These are phyloP conservation scores for Pseudonaja textilis DNA, from an alignment of 2,113 vertebrate genomes.

Conservation along the genomic window DNA sequence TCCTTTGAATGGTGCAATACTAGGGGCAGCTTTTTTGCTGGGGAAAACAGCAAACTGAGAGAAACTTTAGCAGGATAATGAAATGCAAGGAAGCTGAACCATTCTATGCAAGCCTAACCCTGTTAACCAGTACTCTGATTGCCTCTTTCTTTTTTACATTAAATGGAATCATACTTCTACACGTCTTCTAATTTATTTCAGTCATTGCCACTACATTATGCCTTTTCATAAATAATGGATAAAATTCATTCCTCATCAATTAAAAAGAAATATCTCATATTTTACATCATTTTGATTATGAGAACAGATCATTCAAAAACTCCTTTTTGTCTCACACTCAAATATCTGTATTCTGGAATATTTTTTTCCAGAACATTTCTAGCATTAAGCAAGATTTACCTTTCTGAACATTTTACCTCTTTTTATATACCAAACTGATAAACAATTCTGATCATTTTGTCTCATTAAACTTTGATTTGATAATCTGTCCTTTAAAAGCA, in stretches of 20 bases:
- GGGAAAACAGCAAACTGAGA: neutral
- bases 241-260: neutral
- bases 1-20: neutral
- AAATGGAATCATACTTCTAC: neutral
- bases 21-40: neutral
- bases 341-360: neutral
- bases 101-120: neutral
- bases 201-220: neutral
- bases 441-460: neutral
- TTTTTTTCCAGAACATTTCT: conserved; percentile 2
- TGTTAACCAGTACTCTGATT: neutral
- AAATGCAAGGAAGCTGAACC: too few relatives aligned
- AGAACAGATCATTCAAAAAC: conserved; percentile 18
- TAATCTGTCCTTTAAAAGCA: neutral
- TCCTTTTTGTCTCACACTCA: neutral
- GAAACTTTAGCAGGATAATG: neutral
- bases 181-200: neutral
- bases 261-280: neutral
- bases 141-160: neutral
- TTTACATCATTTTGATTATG: conserved; percentile 4
- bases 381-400: neutral
- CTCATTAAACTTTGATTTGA: neutral
- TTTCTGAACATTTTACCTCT: neutral
- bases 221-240: conserved; percentile 14
- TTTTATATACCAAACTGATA: neutral